Evolutionary conservation across 2,888 invertebrate genomes (phyloP), one percentile per base, ranked within the genome.

Genomic region (Pharmacophagus antenor): DNA sequence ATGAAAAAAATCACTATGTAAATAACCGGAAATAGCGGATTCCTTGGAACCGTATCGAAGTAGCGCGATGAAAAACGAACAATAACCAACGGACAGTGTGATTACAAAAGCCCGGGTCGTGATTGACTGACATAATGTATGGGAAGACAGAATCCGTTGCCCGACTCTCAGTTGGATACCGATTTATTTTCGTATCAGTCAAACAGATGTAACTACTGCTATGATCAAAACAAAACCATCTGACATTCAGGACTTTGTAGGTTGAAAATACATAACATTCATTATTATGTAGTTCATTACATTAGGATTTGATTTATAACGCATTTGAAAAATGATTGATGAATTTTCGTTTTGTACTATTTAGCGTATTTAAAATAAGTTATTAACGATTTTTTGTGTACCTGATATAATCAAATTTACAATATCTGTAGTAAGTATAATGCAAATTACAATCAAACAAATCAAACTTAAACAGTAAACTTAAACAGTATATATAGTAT

Each of bases 131-230:
- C 64, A 64, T 62, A 54, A 59, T 58, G 55, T 56, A 60, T 56
- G 55, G 27, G 60, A 50, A 51, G 50, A 56, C 50, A 56, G 55
- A 56, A 54, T 50, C 54, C 37, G 50, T 60, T 63, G 58, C 61
- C 54, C 62, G 62, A 37, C 59, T 63, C 63, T 62, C 62, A 48
- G 59, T 61, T 61, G 61, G 56, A 58, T 62, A 61, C 63, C 54
- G 44, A 53, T 64, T 67, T 69, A 69, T 67, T 67, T 69, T 62
- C 20, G 65, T 66, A 67, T 58, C 64, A 63, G 58, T 66, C 65
- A 65, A 66, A 62, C 67, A 64, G 65, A 67, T 64, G 41, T 37
- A 47, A 51, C 37, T 37, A 44, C 63, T 58, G 61, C 37, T 57
- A 52, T 60, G 63, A 65, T 69, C 63, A 62, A 65, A 68, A 68